These are phyloP conservation scores for Dioctria rufipes DNA, from an alignment of 2,888 invertebrate species.

Conservation along the genomic window DNA sequence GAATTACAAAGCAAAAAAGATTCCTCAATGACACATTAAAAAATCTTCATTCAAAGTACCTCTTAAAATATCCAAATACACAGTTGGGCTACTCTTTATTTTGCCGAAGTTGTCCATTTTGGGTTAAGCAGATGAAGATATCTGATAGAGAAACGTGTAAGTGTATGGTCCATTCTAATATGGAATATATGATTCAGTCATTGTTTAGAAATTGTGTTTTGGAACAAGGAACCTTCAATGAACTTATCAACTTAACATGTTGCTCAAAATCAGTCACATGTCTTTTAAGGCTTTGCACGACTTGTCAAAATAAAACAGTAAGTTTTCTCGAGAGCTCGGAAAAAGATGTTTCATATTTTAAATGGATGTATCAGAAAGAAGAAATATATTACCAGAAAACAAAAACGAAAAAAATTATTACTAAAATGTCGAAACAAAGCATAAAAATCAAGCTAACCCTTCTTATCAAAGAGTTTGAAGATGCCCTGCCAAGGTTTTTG, in stretches of 20 bases:
- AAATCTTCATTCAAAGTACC: slow-evolving; percentile 6
- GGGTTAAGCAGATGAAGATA: slow-evolving; percentile 2
- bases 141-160: slow-evolving; percentile 14
- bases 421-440: neutral
- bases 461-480: neutral
- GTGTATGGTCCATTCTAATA: slow-evolving; percentile 10
- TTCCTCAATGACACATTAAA: neutral
- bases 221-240: neutral
- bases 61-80: too few relatives aligned
- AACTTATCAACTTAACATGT: neutral
- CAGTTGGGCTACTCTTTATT: neutral
- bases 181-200: neutral
- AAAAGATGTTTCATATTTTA: neutral
- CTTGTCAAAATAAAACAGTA: slow-evolving; percentile 5
- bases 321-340: neutral
- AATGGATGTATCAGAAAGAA: neutral
- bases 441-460: neutral
- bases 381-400: neutral
- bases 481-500: neutral
- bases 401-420: neutral
- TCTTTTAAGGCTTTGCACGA: neutral
- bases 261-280: neutral
- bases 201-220: neutral
- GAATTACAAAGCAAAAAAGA: neutral
- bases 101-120: slow-evolving; percentile 2